Evolutionary conservation across 2,888 invertebrate genomes (phyloP).

Genomic region (Brachypterus glaber): DNA sequence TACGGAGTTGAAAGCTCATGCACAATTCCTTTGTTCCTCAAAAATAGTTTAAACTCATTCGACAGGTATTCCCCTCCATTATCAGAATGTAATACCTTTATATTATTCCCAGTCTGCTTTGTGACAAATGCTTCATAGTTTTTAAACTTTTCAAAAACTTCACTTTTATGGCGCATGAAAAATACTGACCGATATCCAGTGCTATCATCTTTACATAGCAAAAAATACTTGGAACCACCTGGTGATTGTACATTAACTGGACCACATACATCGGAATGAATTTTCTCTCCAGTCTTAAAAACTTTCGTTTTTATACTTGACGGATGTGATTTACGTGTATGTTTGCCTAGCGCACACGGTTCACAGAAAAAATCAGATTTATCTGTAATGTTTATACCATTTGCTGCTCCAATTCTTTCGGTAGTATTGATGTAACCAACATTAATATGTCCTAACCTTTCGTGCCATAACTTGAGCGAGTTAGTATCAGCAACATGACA

Average conservation of each 20-base stretch:
- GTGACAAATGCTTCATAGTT: conserved; percentile 9
- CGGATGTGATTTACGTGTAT: conserved; percentile 6
- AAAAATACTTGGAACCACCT: conserved; percentile 8
- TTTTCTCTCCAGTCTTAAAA: too few species aligned
- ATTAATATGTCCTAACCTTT: conserved; percentile 10
- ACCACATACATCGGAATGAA: conserved; percentile 10
- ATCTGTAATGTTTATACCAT: conserved; percentile 3
- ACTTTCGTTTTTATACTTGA: background rate
- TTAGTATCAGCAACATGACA: conserved; percentile 6
- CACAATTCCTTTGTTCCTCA: conserved; percentile 10
- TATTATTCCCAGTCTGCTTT: conserved; percentile 12
- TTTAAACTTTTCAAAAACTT: conserved; percentile 10
- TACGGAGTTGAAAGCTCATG: conserved; percentile 12
- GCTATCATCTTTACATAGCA: conserved; percentile 9
- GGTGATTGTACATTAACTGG: conserved; percentile 8
- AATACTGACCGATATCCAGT: conserved; percentile 4
- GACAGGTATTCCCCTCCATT: conserved; percentile 14
- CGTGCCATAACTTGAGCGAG: conserved; percentile 10
- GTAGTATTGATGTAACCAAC: conserved; percentile 4
- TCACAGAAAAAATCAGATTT: conserved; percentile 10
- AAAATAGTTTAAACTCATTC: conserved; percentile 6
- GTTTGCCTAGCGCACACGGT: conserved; percentile 9
- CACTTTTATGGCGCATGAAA: conserved; percentile 8
- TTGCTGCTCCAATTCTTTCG: conserved; percentile 7
- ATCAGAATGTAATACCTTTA: conserved; percentile 13